Base-by-base conservation (phyloP, 2,888 invertebrate species). In the Pandemis cinnamomeana region DNA sequence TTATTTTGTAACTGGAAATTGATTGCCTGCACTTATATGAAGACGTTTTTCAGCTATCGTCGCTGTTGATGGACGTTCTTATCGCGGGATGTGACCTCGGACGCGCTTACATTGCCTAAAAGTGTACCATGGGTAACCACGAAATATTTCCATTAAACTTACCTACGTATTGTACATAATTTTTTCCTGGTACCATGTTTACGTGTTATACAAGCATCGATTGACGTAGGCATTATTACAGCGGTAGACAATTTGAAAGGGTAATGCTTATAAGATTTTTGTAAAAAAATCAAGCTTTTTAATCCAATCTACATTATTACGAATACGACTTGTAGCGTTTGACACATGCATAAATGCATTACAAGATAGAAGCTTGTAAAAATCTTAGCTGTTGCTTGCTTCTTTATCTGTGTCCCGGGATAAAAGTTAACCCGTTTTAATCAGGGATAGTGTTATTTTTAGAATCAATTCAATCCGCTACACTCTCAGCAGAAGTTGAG, bases 11-110 rank as follows among this genome's bases (percentile, higher is more conserved):
- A 42, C 51, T 62, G 11, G 6, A 41, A 42, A 70, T 70, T 62
- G 62, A 70, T 62, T 51, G 53, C 70, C 6, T 42, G 53, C 51
- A 42, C 20, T 62, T 62, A 53, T 42, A 41, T 62, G n/a, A 44
- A 70, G 41, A 41, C 51, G 46, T 61, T 51, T 70, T 51, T 62
- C 61, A 48, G 69, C 41, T 69, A 61, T 48, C 55, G 67, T 68
- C 10, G 42, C 27, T 42, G 15, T 42, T 58, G 67, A 67, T 67
- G 67, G 67, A 27, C 67, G 67, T 48, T 48, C 51, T 67, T 67
- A 67, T 67, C 67, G 53, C 67, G 41, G 7, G 5, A 41, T 15
- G 15, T 41, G 67, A 15, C 67, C 67, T 67, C 67, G 53, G 41
- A 5, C 51, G 15, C n/a, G 67, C 67, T 36, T 36, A 27, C 66